Evolutionary conservation across 2,113 vertebrate genomes (phyloP).

Genomic region (Thermophis baileyi): DNA sequence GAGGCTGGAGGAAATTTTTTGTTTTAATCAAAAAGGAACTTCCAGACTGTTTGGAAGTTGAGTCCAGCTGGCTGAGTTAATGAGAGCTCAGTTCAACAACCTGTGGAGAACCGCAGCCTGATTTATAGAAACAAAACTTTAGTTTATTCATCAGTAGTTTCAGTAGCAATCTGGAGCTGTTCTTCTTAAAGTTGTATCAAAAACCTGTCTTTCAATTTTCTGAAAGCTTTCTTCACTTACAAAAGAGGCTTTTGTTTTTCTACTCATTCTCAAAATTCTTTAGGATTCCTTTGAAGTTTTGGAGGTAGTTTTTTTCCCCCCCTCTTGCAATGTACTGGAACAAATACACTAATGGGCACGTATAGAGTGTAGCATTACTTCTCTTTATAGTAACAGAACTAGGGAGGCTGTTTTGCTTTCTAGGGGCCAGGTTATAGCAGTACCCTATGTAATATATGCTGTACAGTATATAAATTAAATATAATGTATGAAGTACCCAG

Average conservation of each 20-base stretch:
- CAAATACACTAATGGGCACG: not conserved
- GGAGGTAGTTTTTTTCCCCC: not conserved
- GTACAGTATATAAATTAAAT: not conserved
- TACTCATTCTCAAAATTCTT: not conserved
- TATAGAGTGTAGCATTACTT: not conserved
- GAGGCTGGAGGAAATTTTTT: not conserved
- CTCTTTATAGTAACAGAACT: not conserved
- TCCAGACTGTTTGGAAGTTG: not conserved
- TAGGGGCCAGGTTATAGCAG: not conserved
- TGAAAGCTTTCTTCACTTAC: not conserved
- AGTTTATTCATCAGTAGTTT: not conserved
- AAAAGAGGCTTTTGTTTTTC: not conserved
- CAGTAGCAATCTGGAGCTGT: not conserved
- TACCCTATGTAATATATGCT: not conserved
- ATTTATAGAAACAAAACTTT: not conserved
- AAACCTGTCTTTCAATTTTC: not conserved
- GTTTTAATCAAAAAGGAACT: not conserved
- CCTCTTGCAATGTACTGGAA: not conserved
- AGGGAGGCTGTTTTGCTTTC: not conserved
- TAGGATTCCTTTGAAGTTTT: not conserved
- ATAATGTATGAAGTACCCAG: not conserved
- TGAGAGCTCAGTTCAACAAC: not conserved
- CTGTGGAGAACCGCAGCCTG: not conserved
- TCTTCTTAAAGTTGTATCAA: not conserved
- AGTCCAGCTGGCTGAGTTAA: not conserved